Evolutionary conservation across 2,888 invertebrate species (phyloP), one percentile per base, ranked within the genome.

Genomic region (Agrenia bidenticulata): DNA sequence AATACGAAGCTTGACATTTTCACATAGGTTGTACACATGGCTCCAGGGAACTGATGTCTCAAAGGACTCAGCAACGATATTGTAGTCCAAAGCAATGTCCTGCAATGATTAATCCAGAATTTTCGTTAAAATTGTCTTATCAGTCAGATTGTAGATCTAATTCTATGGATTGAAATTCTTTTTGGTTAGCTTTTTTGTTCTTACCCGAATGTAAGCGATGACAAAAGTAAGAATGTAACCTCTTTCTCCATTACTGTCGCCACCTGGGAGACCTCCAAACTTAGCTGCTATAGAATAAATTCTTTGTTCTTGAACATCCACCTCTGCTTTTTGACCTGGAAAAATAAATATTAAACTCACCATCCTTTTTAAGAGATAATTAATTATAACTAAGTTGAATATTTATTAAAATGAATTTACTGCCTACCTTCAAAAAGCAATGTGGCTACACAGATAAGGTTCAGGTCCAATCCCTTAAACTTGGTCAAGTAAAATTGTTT

Each of bases 11-110:
- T 97, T 98, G 4, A 97, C 96, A 82, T 94, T 94, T 61, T 86
- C 84, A 79, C 96, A 96, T 41, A 99, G 83, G 17, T 86, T 82
- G 27, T 88, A 81, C 13, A 93, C 87, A 61, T 91, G 86, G 81
- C 94, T 93, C 98, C 98, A 99, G 1, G 98, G 91, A 1, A 96
- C 96, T 0, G 98, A 98, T 0, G 99, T 99, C 82, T 99, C 98
- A 83, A 99, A 99, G 0, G 97, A 97, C 81, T 99, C 98, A 0
- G 95, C 90, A 1, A 97, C 88, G 19, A 96, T 86, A 73, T 87
- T 86, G 80, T 89, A 92, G 62, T 93, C 89, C 72, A 98, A 84
- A 0, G 89, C 97, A 57, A 97, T 82, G 80, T 99, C 98, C 93
- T 94, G 80, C 7, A 80, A 81, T n/a, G n/a, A n/a, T n/a, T n/a